Evolutionary conservation across 2,797 vertebrate species (phyloP), one percentile per base, ranked within the genome.

Genomic region (Gila robusta): DNA sequence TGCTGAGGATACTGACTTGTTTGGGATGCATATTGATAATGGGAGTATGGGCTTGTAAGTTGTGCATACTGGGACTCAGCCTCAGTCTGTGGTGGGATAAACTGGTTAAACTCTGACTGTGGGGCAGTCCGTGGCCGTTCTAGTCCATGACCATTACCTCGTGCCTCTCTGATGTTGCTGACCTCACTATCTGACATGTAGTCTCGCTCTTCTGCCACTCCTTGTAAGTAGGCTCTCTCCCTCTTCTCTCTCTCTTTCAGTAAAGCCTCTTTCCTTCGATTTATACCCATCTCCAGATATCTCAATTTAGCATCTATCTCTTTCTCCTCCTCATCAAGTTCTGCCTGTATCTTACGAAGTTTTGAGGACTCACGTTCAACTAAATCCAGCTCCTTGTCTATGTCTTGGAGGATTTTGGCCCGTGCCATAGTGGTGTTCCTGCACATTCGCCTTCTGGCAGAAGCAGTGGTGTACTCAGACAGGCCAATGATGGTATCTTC

Each of bases 171-270:
- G 90, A 97, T 95, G 92, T 96, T 98, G 94, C 96, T 98, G 91
- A 99, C 97, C 93, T 99, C 99, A 90, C 99, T 99, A 91, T 99
- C 99, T 84, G 98, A 99, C 98, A 99, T 99, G 89, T 99, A 99
- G 93, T 99, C 98, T 41, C 98, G 96, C 90, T 99, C 99, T 91
- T 99, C 99, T 7, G 99, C 99, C 89, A 99, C 99, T 49, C 99
- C 98, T 91, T 99, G 99, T 69, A 99, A 96, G 93, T 99, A 99
- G 39, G 98, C 99, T 85, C 99, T 94, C 87, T 99, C 99, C 90
- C 98, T 95, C 91, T 99, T 99, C 93, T 99, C 99, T 90, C 99
- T 96, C 91, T 99, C 99, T 91, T 99, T 98, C 71, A 99, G 93
- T 70, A 99, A 93, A 37, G 96, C 99, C 89, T 99, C 99, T 93